Evolutionary conservation across 2,113 vertebrate species (phyloP), one percentile per base, ranked within the genome.

Genomic region (Chionomys nivalis): DNA sequence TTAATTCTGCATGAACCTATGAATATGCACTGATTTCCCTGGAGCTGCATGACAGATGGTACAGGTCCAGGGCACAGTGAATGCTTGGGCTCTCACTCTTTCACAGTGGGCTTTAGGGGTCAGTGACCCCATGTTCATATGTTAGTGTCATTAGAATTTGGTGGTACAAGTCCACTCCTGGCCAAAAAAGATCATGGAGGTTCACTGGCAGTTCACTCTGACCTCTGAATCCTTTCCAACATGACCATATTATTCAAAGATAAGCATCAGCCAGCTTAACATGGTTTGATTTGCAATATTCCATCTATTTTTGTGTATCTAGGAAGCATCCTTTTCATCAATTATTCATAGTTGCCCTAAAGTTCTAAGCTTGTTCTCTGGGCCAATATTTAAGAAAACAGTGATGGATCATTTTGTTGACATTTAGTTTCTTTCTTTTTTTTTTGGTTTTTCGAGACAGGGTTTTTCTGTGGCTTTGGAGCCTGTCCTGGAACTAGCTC

Each of bases 371-470:
- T 91, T 91, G 14, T 90, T 85, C 24, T 92, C 73, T 86, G 31
- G 76, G 49, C 31, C 47, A 68, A 44, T 91, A 91, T 39, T 63
- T 92, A 87, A 33, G 49, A 76, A 86, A 76, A 73, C 39, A 55
- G 24, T 44, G 26, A 82, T 49, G 17, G 73, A 36, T 2, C 28
- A 36, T 11, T 39, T 55, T 91, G 73, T 47, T 88, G 70, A 63
- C 75, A 11, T 89, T 91, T 87, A 88, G 83, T 92, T 88, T 85
- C 19, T 47, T n/a, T n/a, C n/a, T n/a, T n/a, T n/a, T n/a, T n/a
- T n/a, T n/a, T n/a, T n/a, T n/a, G n/a, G n/a, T n/a, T n/a, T n/a
- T n/a, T n/a, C n/a, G n/a, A n/a, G n/a, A n/a, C n/a, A n/a, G n/a
- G n/a, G n/a, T n/a, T n/a, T n/a, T n/a, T n/a, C n/a, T n/a, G n/a